These are phyloP conservation scores for Tortricodes alternella DNA, from an alignment of 2,888 invertebrate genomes.

Conservation along the genomic window DNA sequence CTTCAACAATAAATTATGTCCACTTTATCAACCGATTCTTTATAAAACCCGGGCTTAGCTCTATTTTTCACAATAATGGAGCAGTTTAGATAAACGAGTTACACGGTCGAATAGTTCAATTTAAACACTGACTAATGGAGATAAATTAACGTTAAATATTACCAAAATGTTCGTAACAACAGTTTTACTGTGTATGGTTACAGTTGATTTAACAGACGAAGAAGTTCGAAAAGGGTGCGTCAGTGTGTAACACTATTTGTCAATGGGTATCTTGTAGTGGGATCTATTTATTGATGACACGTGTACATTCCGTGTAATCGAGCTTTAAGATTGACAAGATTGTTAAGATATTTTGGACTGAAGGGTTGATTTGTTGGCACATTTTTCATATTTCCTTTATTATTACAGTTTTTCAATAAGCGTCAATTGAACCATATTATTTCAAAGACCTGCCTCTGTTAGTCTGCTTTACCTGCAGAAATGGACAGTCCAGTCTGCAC, in stretches of 20 bases:
- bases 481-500: too few relatives aligned
- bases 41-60: constrained; percentile 19
- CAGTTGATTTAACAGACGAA: constrained; percentile 66
- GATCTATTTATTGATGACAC: constrained; percentile 39
- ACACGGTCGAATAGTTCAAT: constrained; percentile 30
- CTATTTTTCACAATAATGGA: constrained; percentile 31
- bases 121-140: constrained; percentile 49
- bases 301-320: constrained; percentile 23
- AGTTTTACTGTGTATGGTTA: constrained; percentile 61
- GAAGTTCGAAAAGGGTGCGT: constrained; percentile 52
- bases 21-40: constrained; percentile 15
- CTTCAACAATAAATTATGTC: constrained; percentile 9
- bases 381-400: not conserved
- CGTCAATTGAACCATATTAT: not conserved
- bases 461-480: not conserved
- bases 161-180: constrained; percentile 52
- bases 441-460: not conserved
- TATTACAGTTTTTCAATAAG: too few relatives aligned
- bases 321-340: constrained; percentile 5
- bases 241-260: constrained; percentile 42
- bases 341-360: not conserved
- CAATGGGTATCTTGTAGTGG: constrained; percentile 40
- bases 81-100: constrained; percentile 31
- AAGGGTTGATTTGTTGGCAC: constrained; percentile 1
- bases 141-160: constrained; percentile 54